Percentiles rank a stretch among this genome's conserved stretches.
Conservation (phyloP, 2,113 vertebrate species). For the Cnemophilus loriae region DNA sequence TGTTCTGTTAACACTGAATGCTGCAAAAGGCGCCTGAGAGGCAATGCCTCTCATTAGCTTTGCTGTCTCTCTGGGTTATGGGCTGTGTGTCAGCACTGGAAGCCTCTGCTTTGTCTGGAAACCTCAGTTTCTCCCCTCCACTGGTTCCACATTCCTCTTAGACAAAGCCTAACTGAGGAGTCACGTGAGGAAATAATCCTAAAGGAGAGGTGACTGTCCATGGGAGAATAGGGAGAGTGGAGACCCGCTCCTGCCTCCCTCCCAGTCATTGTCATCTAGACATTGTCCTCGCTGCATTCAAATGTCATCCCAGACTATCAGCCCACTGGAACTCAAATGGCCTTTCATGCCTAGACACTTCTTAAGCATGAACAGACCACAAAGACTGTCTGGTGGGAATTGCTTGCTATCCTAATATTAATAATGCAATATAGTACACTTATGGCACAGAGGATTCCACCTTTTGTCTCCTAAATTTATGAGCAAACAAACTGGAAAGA, state of each 20-base stretch:
- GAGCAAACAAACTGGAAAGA: slow-evolving; percentile 40
- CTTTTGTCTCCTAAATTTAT: slow-evolving; percentile 53
- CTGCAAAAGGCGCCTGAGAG: not conserved
- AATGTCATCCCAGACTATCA: slow-evolving; percentile 70
- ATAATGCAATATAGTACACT: slow-evolving; percentile 70
- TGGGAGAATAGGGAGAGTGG: slow-evolving; percentile 44
- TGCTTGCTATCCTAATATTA: slow-evolving; percentile 68
- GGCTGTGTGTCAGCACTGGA: slow-evolving; percentile 8
- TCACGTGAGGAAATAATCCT: slow-evolving; percentile 59
- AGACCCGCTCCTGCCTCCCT: slow-evolving; percentile 38
- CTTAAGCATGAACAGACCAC: slow-evolving; percentile 68
- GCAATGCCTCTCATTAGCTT: slow-evolving; percentile 29
- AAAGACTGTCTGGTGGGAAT: slow-evolving; percentile 71
- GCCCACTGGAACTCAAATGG: slow-evolving; percentile 67
- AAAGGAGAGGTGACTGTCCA: slow-evolving; percentile 46
- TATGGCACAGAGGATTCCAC: slow-evolving; percentile 29
- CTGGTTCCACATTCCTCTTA: slow-evolving; percentile 45
- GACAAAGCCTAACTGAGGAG: slow-evolving; percentile 61
- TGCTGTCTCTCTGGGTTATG: slow-evolving; percentile 52
- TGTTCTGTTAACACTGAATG: not conserved
- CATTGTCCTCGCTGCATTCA: slow-evolving; percentile 71
- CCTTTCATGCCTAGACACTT: slow-evolving; percentile 72
- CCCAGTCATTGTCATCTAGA: slow-evolving; percentile 65
- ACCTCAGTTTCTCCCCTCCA: slow-evolving; percentile 49
- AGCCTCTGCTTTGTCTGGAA: slow-evolving; percentile 58